Conservation (phyloP, 2,888 invertebrate genomes). For the Drosophila helvetica region DNA sequence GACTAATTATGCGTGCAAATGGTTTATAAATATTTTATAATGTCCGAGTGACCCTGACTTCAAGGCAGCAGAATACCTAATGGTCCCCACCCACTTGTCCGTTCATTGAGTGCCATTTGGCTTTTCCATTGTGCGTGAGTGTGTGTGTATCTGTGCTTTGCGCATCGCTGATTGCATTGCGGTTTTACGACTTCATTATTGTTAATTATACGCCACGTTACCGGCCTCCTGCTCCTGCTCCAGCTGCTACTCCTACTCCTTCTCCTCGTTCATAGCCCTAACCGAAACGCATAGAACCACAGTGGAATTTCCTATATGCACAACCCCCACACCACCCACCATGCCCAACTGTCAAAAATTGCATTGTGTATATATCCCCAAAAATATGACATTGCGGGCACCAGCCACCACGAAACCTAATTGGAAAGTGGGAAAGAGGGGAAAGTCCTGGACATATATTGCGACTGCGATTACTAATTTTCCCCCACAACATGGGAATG, state of each 20-base stretch:
- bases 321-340: neutral
- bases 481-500: neutral
- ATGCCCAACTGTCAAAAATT: slow-evolving; percentile 26
- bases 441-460: neutral
- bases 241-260: neutral
- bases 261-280: neutral
- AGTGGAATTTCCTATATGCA: slow-evolving; percentile 1
- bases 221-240: slow-evolving; percentile 41
- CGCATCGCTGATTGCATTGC: slow-evolving; percentile 79
- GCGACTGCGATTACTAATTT: slow-evolving; percentile 31
- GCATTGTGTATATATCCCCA: slow-evolving; percentile 14
- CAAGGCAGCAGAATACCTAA: slow-evolving; percentile 19
- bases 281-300: neutral
- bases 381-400: slow-evolving; percentile 35
- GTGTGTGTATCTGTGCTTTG: slow-evolving; percentile 64
- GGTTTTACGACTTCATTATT: slow-evolving; percentile 80
- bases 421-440: slow-evolving; percentile 9
- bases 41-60: slow-evolving; percentile 58
- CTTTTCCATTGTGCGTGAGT: slow-evolving; percentile 55
- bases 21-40: slow-evolving; percentile 82
- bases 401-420: slow-evolving; percentile 25
- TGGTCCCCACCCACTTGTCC: neutral
- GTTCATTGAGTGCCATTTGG: slow-evolving; percentile 48
- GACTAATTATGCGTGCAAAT: slow-evolving; percentile 83
- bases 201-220: slow-evolving; percentile 73